Base-by-base conservation (phyloP, 1,140 invertebrate genomes). In the Glossosoma conforme region DNA sequence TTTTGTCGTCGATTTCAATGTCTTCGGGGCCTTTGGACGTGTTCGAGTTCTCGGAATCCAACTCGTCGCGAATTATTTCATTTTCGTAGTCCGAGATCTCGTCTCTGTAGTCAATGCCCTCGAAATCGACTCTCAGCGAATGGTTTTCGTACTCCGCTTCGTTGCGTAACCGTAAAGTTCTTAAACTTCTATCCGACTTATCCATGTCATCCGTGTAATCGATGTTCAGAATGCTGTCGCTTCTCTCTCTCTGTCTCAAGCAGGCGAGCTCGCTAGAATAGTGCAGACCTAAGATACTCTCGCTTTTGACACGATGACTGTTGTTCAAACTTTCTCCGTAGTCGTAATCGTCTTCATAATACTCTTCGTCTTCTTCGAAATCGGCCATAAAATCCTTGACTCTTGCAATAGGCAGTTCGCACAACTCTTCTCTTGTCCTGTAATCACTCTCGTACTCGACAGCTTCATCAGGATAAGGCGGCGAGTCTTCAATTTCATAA, bases 311-410 rank as follows among this genome's bases (percentile, higher is more conserved):
- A 1, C 53, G 28, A 21, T 45, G 53, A 10, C 40, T 36, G 42
- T 14, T 30, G 18, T 17, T 32, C 19, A 38, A 25, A 3, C 55
- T 50, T 24, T 57, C 55, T 1, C 55, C 55, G 41, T 57, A 57
- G 36, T 57, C 55, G 20, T 57, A 57, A 20, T 57, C 56, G 24
- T 58, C 56, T 18, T 54, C 52, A 35, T 58, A 54, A 19, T 58
- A 54, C 37, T 54, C 50, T 11, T 52, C 37, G 18, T 58, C 52
- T 5, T 45, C 47, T 6, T 42, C 33, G 5, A 41, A 25, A 37
- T 51, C 43, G 1, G 22, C 43, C 43, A 49, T 45, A 37, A 44
- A 49, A 17, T 56, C 47, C 4, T 17, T 22, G 13, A 42, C 47
- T 11, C 14, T 17, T 4, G 17, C n/a, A n/a, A n/a, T n/a, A n/a